phyloP scores from a whole-genome alignment of 2,888 invertebrate species.

The Prosapia bicincta region DNA sequence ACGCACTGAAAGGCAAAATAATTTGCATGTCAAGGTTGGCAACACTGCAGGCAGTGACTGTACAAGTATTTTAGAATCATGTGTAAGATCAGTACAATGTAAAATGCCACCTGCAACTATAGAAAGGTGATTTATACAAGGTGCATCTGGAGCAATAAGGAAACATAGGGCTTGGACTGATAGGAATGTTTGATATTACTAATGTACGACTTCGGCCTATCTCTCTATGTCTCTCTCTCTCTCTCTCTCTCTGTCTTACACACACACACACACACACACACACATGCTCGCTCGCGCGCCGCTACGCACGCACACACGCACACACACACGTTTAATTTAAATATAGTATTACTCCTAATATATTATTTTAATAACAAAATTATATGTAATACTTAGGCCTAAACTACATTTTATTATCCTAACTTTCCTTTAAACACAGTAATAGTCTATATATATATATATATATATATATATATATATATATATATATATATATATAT shows the following conservation, averaged over 20 bases:
- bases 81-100: constrained; percentile 2
- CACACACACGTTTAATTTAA: too few relatives aligned
- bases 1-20: not conserved
- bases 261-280: too few relatives aligned
- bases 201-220: not conserved
- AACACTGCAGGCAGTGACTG: not conserved
- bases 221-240: not conserved
- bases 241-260: not conserved
- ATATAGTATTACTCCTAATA: too few relatives aligned
- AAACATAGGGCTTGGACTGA: not conserved
- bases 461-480: too few relatives aligned
- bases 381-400: too few relatives aligned
- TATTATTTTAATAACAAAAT: too few relatives aligned
- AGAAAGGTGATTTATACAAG: not conserved
- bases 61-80: not conserved
- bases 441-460: too few relatives aligned
- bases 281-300: too few relatives aligned
- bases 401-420: too few relatives aligned
- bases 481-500: too few relatives aligned
- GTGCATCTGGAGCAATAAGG: not conserved
- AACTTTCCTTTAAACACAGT: too few relatives aligned
- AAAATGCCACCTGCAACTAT: not conserved
- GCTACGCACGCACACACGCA: too few relatives aligned
- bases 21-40: not conserved
- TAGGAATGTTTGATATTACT: not conserved